Conservation (phyloP, 1,140 invertebrate genomes). For the Chelonus insularis region DNA sequence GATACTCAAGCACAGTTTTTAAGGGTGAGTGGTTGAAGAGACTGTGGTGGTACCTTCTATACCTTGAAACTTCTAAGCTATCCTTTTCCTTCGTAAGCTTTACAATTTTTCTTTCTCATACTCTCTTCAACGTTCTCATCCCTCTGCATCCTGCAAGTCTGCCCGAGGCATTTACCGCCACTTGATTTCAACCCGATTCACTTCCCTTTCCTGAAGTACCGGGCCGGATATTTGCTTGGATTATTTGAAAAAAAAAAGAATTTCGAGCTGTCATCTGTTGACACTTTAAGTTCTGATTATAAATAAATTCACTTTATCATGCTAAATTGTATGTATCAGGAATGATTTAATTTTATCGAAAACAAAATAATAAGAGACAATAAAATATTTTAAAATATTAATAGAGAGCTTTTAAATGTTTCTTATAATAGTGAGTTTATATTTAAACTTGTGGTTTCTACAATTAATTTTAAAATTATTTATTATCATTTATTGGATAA, state of each 20-base stretch:
- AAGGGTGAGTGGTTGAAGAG: constrained; percentile 10
- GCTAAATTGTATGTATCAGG: too few species aligned
- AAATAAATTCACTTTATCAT: too few species aligned
- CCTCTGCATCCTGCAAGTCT: constrained; percentile 29
- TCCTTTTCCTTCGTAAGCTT: constrained; percentile 15
- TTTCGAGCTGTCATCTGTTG: constrained; percentile 25
- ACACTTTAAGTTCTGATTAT: too few species aligned
- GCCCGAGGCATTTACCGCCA: constrained; percentile 48
- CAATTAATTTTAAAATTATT: too few species aligned
- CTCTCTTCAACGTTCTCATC: background rate
- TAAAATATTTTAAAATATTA: too few species aligned
- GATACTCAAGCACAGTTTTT: constrained; percentile 27
- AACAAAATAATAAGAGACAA: too few species aligned
- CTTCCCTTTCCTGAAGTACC: constrained; percentile 34
- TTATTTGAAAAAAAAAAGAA: constrained; percentile 40
- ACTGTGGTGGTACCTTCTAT: constrained; percentile 23
- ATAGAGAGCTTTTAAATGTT: too few species aligned
- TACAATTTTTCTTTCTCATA: constrained; percentile 11
- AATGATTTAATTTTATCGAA: too few species aligned
- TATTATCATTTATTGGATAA: too few species aligned
- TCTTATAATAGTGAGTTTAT: too few species aligned
- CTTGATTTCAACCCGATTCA: constrained; percentile 52
- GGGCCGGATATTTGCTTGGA: constrained; percentile 50
- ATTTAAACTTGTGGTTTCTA: too few species aligned
- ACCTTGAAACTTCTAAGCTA: constrained; percentile 7